Conservation (phyloP, 2,888 invertebrate species). For the Lobophora halterata region DNA sequence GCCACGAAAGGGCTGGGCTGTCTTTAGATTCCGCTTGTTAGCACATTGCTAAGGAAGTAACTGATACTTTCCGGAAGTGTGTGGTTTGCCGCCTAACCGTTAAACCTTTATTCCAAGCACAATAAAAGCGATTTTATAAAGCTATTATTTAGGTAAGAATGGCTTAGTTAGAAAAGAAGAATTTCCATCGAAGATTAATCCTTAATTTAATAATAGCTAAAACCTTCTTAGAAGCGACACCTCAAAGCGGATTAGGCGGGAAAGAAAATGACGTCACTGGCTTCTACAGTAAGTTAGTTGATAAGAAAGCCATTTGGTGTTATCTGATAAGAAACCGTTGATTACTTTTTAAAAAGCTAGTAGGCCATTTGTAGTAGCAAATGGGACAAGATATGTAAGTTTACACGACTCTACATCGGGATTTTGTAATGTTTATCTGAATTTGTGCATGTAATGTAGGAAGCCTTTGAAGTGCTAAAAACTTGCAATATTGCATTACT, state of each 20-base stretch:
- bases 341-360: background rate
- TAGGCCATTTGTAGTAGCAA: too few relatives aligned
- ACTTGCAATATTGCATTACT: too few relatives aligned
- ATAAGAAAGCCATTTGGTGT: background rate
- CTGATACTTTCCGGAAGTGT: conserved; percentile 24
- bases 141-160: too few relatives aligned
- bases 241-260: conserved; percentile 6
- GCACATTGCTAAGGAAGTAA: conserved; percentile 29
- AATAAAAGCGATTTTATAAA: too few relatives aligned
- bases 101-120: conserved; percentile 8
- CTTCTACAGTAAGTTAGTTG: background rate
- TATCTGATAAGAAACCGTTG: conserved; percentile 3
- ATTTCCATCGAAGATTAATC: conserved; percentile 1
- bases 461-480: conserved; percentile 6
- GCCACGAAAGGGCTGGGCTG: conserved; percentile 19
- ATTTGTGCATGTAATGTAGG: conserved; percentile 8
- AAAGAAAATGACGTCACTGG: background rate
- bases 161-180: too few relatives aligned
- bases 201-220: conserved; percentile 1
- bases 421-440: conserved; percentile 4
- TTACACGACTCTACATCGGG: background rate
- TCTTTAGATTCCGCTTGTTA: conserved; percentile 21
- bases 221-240: conserved; percentile 1
- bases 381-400: too few relatives aligned
- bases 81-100: conserved; percentile 16